Percentiles rank a stretch among this genome's conserved stretches.
Evolutionary conservation across 37 sponge, comb jelly and placozoan species (phyloP).

Genomic region (Mnemiopsis leidyi): DNA sequence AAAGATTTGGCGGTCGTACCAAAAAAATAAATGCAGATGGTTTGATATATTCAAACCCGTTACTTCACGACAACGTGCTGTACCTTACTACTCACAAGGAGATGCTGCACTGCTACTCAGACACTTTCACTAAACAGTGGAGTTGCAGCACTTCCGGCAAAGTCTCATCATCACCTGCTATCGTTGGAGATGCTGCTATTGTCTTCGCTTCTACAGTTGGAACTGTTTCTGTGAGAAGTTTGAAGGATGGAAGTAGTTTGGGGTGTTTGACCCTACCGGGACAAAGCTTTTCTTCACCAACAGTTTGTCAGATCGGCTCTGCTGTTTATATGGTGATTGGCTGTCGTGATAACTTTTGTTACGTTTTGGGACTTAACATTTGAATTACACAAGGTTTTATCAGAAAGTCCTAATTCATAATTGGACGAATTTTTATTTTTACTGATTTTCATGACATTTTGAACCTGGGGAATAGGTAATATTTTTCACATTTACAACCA

Average conservation of each 20-base stretch:
- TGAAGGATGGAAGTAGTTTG: background rate
- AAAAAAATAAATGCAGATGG: background rate
- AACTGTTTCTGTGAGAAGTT: background rate
- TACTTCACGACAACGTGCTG: background rate
- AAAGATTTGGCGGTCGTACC: background rate
- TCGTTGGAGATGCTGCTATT: background rate
- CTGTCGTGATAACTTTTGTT: constrained; percentile 51
- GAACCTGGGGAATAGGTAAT: no score
- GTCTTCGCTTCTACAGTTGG: background rate
- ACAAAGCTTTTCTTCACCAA: background rate
- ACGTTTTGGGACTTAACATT: background rate
- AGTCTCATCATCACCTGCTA: background rate
- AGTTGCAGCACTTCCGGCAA: background rate
- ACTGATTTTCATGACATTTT: no score
- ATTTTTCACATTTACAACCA: no score
- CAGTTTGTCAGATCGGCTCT: background rate
- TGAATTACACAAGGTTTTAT: no score
- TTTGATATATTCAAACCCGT: background rate
- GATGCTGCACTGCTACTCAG: background rate
- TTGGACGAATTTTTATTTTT: no score
- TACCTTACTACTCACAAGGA: background rate
- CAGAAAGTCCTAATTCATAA: no score
- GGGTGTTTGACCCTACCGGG: background rate
- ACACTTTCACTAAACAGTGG: background rate
- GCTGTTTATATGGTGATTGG: background rate